phyloP scores from a whole-genome alignment of 2,888 invertebrate genomes.

The Podotricha telesiphe region DNA sequence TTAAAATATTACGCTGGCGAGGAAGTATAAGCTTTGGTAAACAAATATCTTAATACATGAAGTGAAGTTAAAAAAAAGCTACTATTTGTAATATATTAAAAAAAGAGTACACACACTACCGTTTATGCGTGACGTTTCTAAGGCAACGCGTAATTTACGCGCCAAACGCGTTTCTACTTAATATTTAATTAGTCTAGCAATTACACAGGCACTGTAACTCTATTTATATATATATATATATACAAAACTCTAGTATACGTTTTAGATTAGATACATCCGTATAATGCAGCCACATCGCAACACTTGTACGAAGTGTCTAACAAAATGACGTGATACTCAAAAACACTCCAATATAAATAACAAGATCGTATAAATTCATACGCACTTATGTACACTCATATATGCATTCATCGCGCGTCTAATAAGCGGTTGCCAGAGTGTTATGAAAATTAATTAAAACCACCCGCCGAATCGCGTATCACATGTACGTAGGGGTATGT shows the following conservation, averaged over 20 bases:
- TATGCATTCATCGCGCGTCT: constrained; percentile 38
- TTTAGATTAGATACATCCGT: background rate
- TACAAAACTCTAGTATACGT: background rate
- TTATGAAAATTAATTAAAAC: constrained; percentile 48
- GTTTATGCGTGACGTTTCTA: no score
- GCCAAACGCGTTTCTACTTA: no score
- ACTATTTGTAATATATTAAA: no score
- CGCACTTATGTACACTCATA: background rate
- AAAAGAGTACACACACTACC: no score
- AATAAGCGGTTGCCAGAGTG: constrained; percentile 44
- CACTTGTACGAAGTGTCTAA: background rate
- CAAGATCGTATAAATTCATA: constrained; percentile 14
- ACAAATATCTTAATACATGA: no score
- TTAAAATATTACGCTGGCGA: no score
- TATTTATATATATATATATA: no score
- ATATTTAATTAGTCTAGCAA: no score
- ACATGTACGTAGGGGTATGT: background rate
- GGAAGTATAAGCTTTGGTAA: no score
- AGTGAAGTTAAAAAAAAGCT: no score
- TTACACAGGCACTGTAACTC: background rate
- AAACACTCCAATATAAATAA: constrained; percentile 5
- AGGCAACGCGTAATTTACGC: no score
- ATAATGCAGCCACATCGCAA: background rate
- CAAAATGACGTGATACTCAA: background rate
- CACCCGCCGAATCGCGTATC: constrained; percentile 40